Percentiles rank a stretch among this genome's conserved stretches.
These are phyloP conservation scores for Oscheius sp. DNA, from an alignment of 1,140 invertebrate species.

Conservation along the genomic window DNA sequence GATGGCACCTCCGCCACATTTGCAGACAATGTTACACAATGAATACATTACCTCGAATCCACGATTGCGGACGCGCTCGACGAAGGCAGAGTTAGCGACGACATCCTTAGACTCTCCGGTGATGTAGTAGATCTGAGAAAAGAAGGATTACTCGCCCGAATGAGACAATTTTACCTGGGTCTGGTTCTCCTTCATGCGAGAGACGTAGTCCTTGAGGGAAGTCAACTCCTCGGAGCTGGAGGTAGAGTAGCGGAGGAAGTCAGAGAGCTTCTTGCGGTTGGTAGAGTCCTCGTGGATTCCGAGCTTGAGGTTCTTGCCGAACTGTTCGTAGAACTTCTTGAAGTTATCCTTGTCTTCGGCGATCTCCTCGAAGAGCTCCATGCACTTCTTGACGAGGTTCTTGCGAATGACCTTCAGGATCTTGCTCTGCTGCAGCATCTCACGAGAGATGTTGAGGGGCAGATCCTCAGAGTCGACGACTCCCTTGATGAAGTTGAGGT, in stretches of 20 bases:
- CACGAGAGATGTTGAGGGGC: slow-evolving; percentile 94
- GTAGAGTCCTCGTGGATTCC: slow-evolving; percentile 95
- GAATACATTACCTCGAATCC: slow-evolving; percentile 74
- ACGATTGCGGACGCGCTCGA: slow-evolving; percentile 92
- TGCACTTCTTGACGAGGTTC: slow-evolving; percentile 63
- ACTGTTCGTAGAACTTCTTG: slow-evolving; percentile 98
- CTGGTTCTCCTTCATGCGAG: slow-evolving; percentile 95
- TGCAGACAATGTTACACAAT: not conserved
- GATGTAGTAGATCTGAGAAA: too few relatives aligned
- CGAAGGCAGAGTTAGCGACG: slow-evolving; percentile 93
- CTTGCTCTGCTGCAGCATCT: slow-evolving; percentile 98
- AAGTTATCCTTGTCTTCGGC: slow-evolving; percentile 72
- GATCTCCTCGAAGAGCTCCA: slow-evolving; percentile 22
- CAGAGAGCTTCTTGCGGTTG: slow-evolving; percentile 87
- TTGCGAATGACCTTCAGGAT: slow-evolving; percentile 96
- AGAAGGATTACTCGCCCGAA: slow-evolving; percentile 81
- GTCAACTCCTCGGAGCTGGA: slow-evolving; percentile 87
- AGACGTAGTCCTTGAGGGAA: slow-evolving; percentile 91
- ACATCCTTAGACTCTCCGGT: too few relatives aligned
- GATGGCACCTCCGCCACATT: too few relatives aligned
- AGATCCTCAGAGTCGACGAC: slow-evolving; percentile 97
- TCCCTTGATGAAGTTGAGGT: slow-evolving; percentile 75
- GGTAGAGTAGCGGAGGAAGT: slow-evolving; percentile 86
- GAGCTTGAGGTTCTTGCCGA: slow-evolving; percentile 93
- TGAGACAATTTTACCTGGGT: slow-evolving; percentile 98